Evolutionary conservation across 2,113 vertebrate species (phyloP), one percentile per base, ranked within the genome.

Genomic region (Pomatostomus ruficeps): DNA sequence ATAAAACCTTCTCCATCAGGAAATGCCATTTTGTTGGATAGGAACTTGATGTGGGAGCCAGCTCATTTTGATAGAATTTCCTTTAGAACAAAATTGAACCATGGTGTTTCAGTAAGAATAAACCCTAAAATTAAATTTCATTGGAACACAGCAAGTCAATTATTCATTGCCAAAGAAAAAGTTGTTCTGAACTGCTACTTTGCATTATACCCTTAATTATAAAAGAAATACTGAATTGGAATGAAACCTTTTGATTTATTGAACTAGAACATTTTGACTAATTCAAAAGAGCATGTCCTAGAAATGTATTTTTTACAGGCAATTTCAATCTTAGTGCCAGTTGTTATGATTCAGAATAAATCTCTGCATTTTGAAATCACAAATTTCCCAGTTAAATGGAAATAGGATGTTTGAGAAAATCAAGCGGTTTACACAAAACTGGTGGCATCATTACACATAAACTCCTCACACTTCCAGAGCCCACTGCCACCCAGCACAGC

Each of bases 261-360:
- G 93, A 95, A 91, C 85, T 78, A 77, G 88, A 96, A 96, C 90
- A 71, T 91, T 97, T 94, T 85, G 85, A 94, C 85, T 96, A 91
- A 96, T 93, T 94, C 82, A 88, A 63, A 93, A 91, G 77, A 93
- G 65, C 72, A 52, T 7, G 82, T 80, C 65, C 88, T 65, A 95
- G 85, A 96, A 96, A 93, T 11, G 71, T 88, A 72, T 40, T 94
- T 93, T 93, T 94, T 67, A 88, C 81, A 88, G 84, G 67, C 85
- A 85, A 71, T 88, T 94, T 91, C 70, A 58, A 83, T 83, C 59
- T 89, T 76, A 23, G 78, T 91, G 85, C 81, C 84, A 77, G 38
- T 94, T 95, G 59, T 62, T 91, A 46, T 46, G 7, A 79, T 90
- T 83, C 85, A 66, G 75, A 96, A 89, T 46, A 91, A 89, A 90